Evolutionary conservation across 2,113 vertebrate genomes (phyloP), one percentile per base, ranked within the genome.

Genomic region (Hirundichthys speculiger): DNA sequence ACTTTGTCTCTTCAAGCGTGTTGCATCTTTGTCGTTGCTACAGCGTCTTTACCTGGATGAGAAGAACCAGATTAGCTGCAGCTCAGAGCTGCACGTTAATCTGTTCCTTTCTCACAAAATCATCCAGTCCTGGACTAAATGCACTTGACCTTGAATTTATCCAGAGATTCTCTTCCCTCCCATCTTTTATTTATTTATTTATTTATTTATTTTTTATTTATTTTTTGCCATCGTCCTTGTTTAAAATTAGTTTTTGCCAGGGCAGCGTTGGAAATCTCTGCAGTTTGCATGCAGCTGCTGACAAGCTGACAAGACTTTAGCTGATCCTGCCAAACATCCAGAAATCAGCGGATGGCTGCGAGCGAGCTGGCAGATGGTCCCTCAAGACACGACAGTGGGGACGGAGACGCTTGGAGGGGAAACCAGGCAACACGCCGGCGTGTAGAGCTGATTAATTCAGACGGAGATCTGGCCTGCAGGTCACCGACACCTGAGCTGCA

Each of bases 21-120:
- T 7, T 10, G 1, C 30, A 6, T 4, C 3, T 25, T 34, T 77
- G 53, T 67, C 55, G 10, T 21, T 48, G 24, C 20, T 19, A 65
- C 20, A 71, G 70, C 12, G 41, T 64, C 67, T 70, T 64, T 64
- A 78, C 73, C 41, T 58, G 75, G 83, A 86, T 82, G 58, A 86
- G 77, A 88, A 87, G 87, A 89, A 87, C 86, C 85, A 86, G 87
- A 90, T 89, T 88, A 64, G 69, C 24, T 73, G 43, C 52, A 6
- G 53, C 40, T 13, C 63, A 71, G 47, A 75, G 81, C 64, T 40
- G 57, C 64, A 73, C 27, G 64, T 68, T 86, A 86, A 88, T 88
- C 83, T 79, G 16, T 49, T 22, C 24, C 9, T 52, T 43, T 54
- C 50, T 49, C 22, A 61, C 19, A 53, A 16, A 51, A 4, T 49